Conservation (phyloP, 1,140 invertebrate species). For the Centruroides vittatus region DNA sequence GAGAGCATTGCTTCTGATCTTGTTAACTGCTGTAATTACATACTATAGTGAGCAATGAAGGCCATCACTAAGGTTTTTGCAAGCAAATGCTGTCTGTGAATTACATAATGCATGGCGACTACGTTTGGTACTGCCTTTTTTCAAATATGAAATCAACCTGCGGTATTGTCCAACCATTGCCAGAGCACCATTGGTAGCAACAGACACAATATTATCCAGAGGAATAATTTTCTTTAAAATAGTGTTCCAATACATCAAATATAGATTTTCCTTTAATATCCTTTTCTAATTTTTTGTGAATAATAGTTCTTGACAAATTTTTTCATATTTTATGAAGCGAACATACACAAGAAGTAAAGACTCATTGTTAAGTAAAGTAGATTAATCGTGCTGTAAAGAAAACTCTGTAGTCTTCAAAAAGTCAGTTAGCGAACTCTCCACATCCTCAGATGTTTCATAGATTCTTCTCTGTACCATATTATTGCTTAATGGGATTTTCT, state of each 20-base stretch:
- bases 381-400: constrained; percentile 15
- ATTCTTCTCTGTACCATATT: constrained; percentile 9
- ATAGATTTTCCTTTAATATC: constrained; percentile 13
- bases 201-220: constrained; percentile 23
- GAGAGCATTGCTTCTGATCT: constrained; percentile 11
- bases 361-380: constrained; percentile 16
- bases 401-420: constrained; percentile 12
- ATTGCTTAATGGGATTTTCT: constrained; percentile 13
- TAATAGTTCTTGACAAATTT: constrained; percentile 7
- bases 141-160: constrained; percentile 21
- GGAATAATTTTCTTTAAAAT: constrained; percentile 23
- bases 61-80: constrained; percentile 12
- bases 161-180: constrained; percentile 14
- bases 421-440: constrained; percentile 5
- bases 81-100: constrained; percentile 16
- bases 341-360: constrained; percentile 13
- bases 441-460: too few relatives aligned
- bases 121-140: constrained; percentile 19
- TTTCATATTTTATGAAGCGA: constrained; percentile 6
- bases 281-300: constrained; percentile 9
- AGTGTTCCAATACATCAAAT: constrained; percentile 20
- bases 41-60: constrained; percentile 14
- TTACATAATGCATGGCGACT: constrained; percentile 14
- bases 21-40: constrained; percentile 14
- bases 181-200: constrained; percentile 24